Percentiles rank a stretch among this genome's conserved stretches.
phyloP scores from a whole-genome alignment of 1,140 invertebrate species.

The Cherax quadricarinatus region DNA sequence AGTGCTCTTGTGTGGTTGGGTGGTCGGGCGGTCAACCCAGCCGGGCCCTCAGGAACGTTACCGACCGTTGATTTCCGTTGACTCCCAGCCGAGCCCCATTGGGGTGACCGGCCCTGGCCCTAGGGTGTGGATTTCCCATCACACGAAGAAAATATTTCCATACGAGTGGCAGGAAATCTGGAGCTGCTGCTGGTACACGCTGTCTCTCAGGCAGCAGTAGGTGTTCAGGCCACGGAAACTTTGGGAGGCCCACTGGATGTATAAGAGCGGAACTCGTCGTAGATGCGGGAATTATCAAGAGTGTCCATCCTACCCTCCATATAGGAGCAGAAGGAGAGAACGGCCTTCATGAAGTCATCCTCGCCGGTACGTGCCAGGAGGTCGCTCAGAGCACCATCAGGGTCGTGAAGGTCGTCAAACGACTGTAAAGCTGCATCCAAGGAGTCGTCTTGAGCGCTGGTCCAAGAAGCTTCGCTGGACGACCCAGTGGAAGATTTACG shows the following conservation, averaged over 20 bases:
- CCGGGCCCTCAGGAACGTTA: neutral
- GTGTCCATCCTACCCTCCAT: slow-evolving; percentile 69
- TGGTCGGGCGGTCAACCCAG: no score
- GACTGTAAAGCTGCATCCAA: slow-evolving; percentile 31
- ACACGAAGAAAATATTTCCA: neutral
- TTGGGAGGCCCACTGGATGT: slow-evolving; percentile 14
- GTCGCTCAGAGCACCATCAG: slow-evolving; percentile 15
- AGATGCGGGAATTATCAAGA: slow-evolving; percentile 63
- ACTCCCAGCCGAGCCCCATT: no score
- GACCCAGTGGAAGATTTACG: slow-evolving; percentile 38
- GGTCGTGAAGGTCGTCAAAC: slow-evolving; percentile 30
- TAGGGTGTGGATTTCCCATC: neutral
- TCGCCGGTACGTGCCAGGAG: slow-evolving; percentile 29
- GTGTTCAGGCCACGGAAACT: neutral
- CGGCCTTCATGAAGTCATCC: slow-evolving; percentile 68
- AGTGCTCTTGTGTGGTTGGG: no score
- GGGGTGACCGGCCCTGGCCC: neutral
- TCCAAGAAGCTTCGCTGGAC: slow-evolving; percentile 52
- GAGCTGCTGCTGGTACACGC: neutral
- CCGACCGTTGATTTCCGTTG: neutral
- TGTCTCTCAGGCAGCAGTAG: neutral
- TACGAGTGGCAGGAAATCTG: neutral
- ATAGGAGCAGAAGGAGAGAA: slow-evolving; percentile 61
- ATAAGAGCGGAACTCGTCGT: slow-evolving; percentile 69
- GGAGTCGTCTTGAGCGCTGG: slow-evolving; percentile 43